These are phyloP conservation scores for Triplophysa bombifrons DNA, from an alignment of 2,797 vertebrate species.

Conservation along the genomic window DNA sequence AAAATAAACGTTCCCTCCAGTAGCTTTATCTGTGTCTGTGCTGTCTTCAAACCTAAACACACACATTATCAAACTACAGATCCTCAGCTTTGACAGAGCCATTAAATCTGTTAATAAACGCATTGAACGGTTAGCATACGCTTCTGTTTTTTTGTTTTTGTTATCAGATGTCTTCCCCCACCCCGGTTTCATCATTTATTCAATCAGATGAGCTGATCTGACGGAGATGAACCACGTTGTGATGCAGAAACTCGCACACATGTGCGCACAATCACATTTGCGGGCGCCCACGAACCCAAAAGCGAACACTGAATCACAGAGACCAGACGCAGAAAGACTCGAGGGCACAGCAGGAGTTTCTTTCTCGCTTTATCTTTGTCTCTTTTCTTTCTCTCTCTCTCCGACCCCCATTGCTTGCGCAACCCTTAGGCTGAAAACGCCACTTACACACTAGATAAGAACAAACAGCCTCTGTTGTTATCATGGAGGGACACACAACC, in stretches of 20 bases:
- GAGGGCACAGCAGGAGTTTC: slow-evolving; percentile 38
- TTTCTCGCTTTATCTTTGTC: slow-evolving; percentile 15
- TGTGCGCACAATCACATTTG: slow-evolving; percentile 21
- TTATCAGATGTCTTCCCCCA: not conserved
- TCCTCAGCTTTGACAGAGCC: slow-evolving; percentile 1
- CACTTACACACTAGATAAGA: slow-evolving; percentile 44
- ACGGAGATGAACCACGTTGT: not conserved
- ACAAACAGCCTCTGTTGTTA: slow-evolving; percentile 34
- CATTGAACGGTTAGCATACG: not conserved
- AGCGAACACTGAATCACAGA: slow-evolving; percentile 40
- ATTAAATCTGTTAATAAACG: slow-evolving; percentile 38
- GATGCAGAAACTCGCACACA: slow-evolving; percentile 31
- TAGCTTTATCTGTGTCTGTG: slow-evolving; percentile 13
- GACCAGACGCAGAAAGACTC: slow-evolving; percentile 18
- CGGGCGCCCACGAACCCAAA: slow-evolving; percentile 34
- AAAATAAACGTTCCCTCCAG: slow-evolving; percentile 24
- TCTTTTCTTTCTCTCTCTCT: slow-evolving; percentile 15
- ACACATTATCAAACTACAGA: slow-evolving; percentile 18
- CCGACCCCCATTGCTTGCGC: slow-evolving; percentile 5
- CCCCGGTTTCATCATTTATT: not conserved
- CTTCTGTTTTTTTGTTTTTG: not conserved
- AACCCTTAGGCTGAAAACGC: slow-evolving; percentile 43
- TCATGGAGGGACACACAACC: slow-evolving; percentile 18
- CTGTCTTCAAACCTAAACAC: slow-evolving; percentile 13
- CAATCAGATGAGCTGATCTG: not conserved